phyloP scores from a whole-genome alignment of 2,888 invertebrate species.

The Rhaphigaster nebulosa region DNA sequence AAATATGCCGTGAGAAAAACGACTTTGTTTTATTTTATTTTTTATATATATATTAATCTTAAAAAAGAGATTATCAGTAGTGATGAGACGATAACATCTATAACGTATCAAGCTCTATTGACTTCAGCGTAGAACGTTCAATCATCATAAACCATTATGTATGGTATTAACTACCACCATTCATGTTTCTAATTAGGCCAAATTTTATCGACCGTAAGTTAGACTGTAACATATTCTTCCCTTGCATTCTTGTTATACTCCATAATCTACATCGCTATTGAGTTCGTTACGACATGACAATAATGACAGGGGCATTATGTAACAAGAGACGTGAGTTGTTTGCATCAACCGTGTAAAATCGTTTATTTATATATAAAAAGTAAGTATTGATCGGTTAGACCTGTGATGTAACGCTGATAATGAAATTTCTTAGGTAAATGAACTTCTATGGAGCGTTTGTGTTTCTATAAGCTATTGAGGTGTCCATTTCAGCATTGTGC shows the following conservation, averaged over 20 bases:
- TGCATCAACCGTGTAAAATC: conserved; percentile 8
- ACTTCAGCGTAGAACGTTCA: not conserved
- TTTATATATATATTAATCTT: not conserved
- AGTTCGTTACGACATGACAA: not conserved
- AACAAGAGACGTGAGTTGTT: not conserved
- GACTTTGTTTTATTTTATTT: too few relatives aligned
- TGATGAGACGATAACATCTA: not conserved
- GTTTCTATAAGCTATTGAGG: not conserved
- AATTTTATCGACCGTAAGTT: not conserved
- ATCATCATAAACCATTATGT: not conserved
- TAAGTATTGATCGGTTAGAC: conserved; percentile 10
- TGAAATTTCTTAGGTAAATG: conserved; percentile 1
- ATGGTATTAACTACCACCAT: not conserved
- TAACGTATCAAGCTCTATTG: not conserved
- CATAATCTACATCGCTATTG: not conserved
- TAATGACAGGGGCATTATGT: not conserved
- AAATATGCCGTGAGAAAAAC: too few relatives aligned
- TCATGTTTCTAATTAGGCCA: not conserved
- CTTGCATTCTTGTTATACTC: not conserved
- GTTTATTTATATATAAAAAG: conserved; percentile 18
- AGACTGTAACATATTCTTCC: not conserved
- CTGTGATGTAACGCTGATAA: not conserved
- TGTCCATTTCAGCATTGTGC: not conserved
- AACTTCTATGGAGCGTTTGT: not conserved
- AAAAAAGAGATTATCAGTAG: too few relatives aligned